Evolutionary conservation across 1,140 invertebrate genomes (phyloP), one percentile per base, ranked within the genome.

Genomic region (Ericerus pela): DNA sequence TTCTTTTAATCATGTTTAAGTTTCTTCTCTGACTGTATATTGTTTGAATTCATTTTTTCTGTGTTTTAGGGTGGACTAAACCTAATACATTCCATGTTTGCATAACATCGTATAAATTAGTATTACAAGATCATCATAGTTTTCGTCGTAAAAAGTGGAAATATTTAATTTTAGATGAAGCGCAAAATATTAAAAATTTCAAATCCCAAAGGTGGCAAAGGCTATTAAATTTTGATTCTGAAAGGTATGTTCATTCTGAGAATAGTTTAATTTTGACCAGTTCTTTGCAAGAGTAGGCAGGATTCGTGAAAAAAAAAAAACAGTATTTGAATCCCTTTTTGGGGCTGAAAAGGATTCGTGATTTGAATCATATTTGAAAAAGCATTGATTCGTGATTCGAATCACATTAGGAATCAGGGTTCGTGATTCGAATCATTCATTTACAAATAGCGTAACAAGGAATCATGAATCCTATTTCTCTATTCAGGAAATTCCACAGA

Each of bases 181-280:
- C 96, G 20, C 96, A 99, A 67, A 98, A 99, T 68, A 99, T 99
- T 55, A 99, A 99, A 74, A 99, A 99, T 73, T 99, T 98, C 67
- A 98, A 99, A 72, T 96, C 92, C 12, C 96, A 99, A 68, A 73
- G 96, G 51, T 99, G 96, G 96, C 96, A 99, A 70, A 78, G 95
- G 62, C 70, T 99, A 52, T 73, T 99, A 6, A 98, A 98, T 70
- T 97, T 99, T 70, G 85, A 94, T 66, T 93, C 91, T 8, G 87
- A 96, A 69, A 77, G 85, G 82, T 85, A 69, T 76, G 70, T 69
- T n/a, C n/a, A n/a, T n/a, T n/a, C n/a, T n/a, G n/a, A n/a, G n/a
- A n/a, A n/a, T n/a, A n/a, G n/a, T n/a, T n/a, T n/a, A n/a, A n/a
- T n/a, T n/a, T n/a, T n/a, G n/a, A n/a, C n/a, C n/a, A n/a, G n/a